Evolutionary conservation across 2,797 vertebrate species (phyloP).

Genomic region (Hemitrygon akajei): DNA sequence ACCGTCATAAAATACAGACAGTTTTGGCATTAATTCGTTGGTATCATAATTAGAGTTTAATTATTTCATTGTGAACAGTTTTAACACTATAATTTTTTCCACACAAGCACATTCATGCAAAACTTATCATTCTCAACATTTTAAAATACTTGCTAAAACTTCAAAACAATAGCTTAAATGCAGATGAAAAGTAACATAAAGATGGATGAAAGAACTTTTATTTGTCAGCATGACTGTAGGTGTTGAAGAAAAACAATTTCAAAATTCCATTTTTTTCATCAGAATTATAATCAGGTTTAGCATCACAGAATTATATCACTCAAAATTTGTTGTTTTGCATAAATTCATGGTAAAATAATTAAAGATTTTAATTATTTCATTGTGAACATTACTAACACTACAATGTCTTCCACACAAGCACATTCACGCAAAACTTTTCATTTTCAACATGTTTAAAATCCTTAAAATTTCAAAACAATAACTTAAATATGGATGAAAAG

Average conservation of each 20-base stretch:
- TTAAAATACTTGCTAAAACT: not conserved
- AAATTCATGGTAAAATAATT: not conserved
- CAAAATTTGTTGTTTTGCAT: too few species aligned
- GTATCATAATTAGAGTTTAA: conserved; percentile 15
- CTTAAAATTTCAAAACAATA: not conserved
- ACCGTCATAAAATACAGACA: not conserved
- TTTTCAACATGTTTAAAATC: not conserved
- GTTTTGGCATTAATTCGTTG: not conserved
- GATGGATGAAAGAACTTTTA: not conserved
- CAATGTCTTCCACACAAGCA: not conserved
- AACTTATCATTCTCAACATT: not conserved
- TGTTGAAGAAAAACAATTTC: not conserved
- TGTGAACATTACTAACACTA: not conserved
- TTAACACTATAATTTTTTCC: not conserved
- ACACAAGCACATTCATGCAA: not conserved
- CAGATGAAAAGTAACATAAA: not conserved
- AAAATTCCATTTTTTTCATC: not conserved
- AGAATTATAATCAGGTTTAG: too few species aligned
- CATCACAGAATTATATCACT: too few species aligned
- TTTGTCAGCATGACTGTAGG: not conserved
- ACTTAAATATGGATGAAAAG: not conserved
- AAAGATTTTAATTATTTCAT: not conserved
- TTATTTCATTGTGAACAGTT: not conserved
- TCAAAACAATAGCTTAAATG: not conserved
- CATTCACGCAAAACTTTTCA: not conserved